Base-by-base conservation (phyloP, 2,797 vertebrate genomes). In the Argya squamiceps region DNA sequence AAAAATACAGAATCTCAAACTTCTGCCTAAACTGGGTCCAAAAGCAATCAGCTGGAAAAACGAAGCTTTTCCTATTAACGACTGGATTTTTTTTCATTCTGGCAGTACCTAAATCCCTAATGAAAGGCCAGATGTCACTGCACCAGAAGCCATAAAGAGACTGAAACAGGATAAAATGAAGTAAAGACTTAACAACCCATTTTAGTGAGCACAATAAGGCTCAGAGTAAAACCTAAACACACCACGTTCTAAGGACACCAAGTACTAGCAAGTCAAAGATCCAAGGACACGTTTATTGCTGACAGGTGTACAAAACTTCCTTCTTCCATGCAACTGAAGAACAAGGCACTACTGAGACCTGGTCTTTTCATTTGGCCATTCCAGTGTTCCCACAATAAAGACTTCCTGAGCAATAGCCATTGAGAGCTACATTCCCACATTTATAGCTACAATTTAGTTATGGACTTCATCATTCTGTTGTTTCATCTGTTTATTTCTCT, bases 361-460 rank as follows among this genome's bases (percentile, higher is more conserved):
- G 43, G 20, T 29, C 69, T 71, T 86, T 94, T 92, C 74, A 86
- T 68, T 62, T 52, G 53, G 50, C 36, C 46, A 22, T 58, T 94
- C n/a, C 30, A 41, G 12, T 14, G 63, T 3, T 68, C 34, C 47
- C 43, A 86, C 85, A 88, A 73, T 52, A 92, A 93, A 86, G 62
- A 52, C 89, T 76, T 93, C 76, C 92, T 76, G 44, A 71, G 77
- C 83, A 90, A 90, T 1, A 95, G 76, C 69, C 76, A 81, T 47
- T 88, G 50, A 71, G n/a, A 53, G n/a, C 36, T 37, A 30, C 69
- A 90, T 78, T 84, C 79, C 68, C 83, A 50, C 69, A 30, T 84
- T 94, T 95, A 95, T 37, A 93, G 88, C 77, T 71, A 78, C 90
- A 81, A 85, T 89, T 89, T 52, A 65, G 21, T 69, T 81, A 84